Evolutionary conservation across 2,113 vertebrate species (phyloP), one percentile per base, ranked within the genome.

Genomic region (Microcebus tavaratra): DNA sequence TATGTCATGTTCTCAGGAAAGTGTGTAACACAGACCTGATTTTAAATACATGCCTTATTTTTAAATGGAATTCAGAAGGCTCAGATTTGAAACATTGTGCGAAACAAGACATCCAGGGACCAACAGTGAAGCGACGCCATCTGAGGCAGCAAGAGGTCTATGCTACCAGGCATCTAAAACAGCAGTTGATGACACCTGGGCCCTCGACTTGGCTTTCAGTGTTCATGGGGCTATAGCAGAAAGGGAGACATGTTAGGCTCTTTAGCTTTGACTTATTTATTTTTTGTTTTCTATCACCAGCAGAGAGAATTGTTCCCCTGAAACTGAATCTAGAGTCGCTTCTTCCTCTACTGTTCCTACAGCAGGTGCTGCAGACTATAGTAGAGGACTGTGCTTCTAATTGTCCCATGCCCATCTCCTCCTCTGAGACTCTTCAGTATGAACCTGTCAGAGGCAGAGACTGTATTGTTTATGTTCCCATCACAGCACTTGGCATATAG

Each of bases 361-460:
- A 0, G 90, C 11, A 9, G 0, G 12, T 5, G n/a, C 12, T 5
- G 10, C 2, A 31, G 12, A 1, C n/a, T 20, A 13, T 10, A 6
- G 1, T 3, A 8, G 5, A 34, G 36, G 25, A 31, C 67, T 14
- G 2, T 4, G 73, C 42, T 50, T 29, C 65, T 4, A 42, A 21
- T 0, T 2, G 39, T 13, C 20, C 21, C 23, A 11, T 5, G 25
- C 11, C 59, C 4, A 1, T 10, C 78, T 91, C 53, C 20, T 7
- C 8, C 68, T 29, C 8, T 17, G 14, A 3, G 5, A 11, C 25
- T n/a, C 36, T 15, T 4, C 72, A 86, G 34, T 1, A 14, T 3
- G 8, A 67, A 23, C 1, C 7, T 27, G 63, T 45, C 34, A 31
- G 61, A 73, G 76, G 78, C 29, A 21, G 76, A 65, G 53, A 78